These are phyloP conservation scores for Andrena chrysosceles DNA, from an alignment of 2,888 invertebrate genomes.

Conservation along the genomic window DNA sequence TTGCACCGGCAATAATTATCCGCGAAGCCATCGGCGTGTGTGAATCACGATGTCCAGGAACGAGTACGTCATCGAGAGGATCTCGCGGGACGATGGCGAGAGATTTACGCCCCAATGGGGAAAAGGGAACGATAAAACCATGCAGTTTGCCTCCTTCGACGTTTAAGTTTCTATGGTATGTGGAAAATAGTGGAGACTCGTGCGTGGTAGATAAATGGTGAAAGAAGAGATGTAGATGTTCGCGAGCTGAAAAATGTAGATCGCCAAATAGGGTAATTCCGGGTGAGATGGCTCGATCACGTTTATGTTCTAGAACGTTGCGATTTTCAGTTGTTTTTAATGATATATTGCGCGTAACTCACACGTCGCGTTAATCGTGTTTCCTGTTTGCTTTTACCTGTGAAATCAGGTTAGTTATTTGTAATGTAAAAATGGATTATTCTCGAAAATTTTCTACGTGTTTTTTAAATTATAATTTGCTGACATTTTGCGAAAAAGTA, in stretches of 20 bases:
- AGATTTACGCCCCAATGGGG: conserved; percentile 37
- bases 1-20: conserved; percentile 61
- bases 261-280: too few relatives aligned
- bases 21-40: conserved; percentile 46
- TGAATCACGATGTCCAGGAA: conserved; percentile 50
- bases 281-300: too few relatives aligned
- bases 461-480: too few relatives aligned
- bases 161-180: background rate
- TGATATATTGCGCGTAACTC: too few relatives aligned
- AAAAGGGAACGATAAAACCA: conserved; percentile 26
- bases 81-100: conserved; percentile 18
- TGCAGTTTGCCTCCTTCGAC: background rate
- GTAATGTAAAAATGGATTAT: too few relatives aligned
- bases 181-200: background rate
- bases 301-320: too few relatives aligned
- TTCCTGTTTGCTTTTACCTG: too few relatives aligned
- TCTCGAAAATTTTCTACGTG: too few relatives aligned
- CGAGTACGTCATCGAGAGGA: conserved; percentile 45
- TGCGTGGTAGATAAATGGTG: background rate
- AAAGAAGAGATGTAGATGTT: background rate
- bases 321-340: too few relatives aligned
- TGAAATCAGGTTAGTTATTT: too few relatives aligned
- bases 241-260: background rate
- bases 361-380: too few relatives aligned
- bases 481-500: too few relatives aligned